Evolutionary conservation across 2,888 invertebrate genomes (phyloP), one percentile per base, ranked within the genome.

Genomic region (Frankliniella fusca): DNA sequence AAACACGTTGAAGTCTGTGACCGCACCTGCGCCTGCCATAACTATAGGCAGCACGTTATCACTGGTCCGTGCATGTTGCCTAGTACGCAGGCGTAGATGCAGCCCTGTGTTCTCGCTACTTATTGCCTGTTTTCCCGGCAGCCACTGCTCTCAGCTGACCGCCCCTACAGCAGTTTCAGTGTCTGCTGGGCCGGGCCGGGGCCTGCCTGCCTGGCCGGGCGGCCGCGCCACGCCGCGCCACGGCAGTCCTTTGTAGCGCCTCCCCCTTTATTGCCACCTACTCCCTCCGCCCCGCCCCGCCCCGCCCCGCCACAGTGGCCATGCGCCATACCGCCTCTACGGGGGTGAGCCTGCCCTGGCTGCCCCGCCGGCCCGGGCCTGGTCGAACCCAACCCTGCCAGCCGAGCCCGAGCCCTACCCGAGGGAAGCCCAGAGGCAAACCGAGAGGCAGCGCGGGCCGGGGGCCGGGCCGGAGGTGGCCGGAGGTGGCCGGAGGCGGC

Each of bases 191-290:
- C 38, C 38, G 3, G 38, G 38, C 38, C 38, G 3, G 38, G 38
- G 3, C 38, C 38, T 2, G 38, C 38, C 38, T n/a, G n/a, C n/a
- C n/a, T n/a, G n/a, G n/a, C n/a, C n/a, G n/a, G n/a, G n/a, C n/a
- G n/a, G n/a, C n/a, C n/a, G n/a, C 38, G 5, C 38, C 38, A 5
- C 70, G 11, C 70, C 70, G 3, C 23, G 23, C 27, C 70, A 20
- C 61, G 61, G 61, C 38, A 38, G 38, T 7, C 70, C 70, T 70
- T 70, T 70, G 70, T 70, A 70, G 70, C 70, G 70, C 70, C 70
- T n/a, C 70, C 70, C 15, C 70, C 70, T 70, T 70, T 70, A 70
- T 70, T 70, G 70, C 70, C 23, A 23, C n/a, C 70, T n/a, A 23
- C 23, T 61, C 20, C 61, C 61, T 7, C 61, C 15, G 61, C 54